phyloP scores from a whole-genome alignment of 2,888 invertebrate genomes.

The Colletes collaris region DNA sequence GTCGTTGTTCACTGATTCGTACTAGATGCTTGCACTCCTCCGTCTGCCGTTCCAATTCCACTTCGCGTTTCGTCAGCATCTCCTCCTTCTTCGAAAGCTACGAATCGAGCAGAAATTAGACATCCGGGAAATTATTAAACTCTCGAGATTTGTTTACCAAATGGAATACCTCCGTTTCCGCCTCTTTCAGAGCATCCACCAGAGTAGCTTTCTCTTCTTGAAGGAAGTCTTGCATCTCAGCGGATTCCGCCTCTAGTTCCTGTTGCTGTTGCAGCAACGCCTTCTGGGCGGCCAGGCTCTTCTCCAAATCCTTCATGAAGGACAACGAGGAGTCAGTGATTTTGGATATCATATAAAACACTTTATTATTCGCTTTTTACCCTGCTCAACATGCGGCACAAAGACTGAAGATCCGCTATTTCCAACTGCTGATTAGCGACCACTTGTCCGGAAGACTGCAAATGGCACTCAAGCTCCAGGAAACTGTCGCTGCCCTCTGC shows the following conservation, averaged over 20 bases:
- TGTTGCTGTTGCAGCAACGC: slow-evolving; percentile 89
- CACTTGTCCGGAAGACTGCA: slow-evolving; percentile 89
- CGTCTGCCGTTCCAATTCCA: slow-evolving; percentile 86
- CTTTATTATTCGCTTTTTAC: slow-evolving; percentile 82
- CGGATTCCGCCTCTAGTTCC: slow-evolving; percentile 91
- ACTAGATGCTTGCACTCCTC: slow-evolving; percentile 92
- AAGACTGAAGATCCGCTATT: slow-evolving; percentile 88
- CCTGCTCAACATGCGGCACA: slow-evolving; percentile 89
- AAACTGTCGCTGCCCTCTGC: slow-evolving; percentile 88
- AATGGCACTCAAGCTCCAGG: slow-evolving; percentile 87
- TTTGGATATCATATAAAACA: too few species aligned
- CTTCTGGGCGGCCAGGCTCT: slow-evolving; percentile 88
- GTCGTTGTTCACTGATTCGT: slow-evolving; percentile 91
- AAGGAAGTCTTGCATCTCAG: slow-evolving; percentile 94
- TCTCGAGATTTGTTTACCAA: not conserved
- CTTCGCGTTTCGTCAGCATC: slow-evolving; percentile 83
- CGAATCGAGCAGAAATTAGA: slow-evolving; percentile 45
- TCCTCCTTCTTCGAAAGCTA: slow-evolving; percentile 79
- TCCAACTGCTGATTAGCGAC: slow-evolving; percentile 90
- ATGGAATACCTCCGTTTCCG: slow-evolving; percentile 86
- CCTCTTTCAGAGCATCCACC: slow-evolving; percentile 90
- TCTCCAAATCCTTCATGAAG: slow-evolving; percentile 86
- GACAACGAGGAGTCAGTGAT: slow-evolving; percentile 23
- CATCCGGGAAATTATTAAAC: not conserved
- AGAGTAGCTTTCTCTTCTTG: slow-evolving; percentile 93